These are phyloP conservation scores for Fopius arisanus DNA, from an alignment of 1,140 invertebrate species.

Conservation along the genomic window DNA sequence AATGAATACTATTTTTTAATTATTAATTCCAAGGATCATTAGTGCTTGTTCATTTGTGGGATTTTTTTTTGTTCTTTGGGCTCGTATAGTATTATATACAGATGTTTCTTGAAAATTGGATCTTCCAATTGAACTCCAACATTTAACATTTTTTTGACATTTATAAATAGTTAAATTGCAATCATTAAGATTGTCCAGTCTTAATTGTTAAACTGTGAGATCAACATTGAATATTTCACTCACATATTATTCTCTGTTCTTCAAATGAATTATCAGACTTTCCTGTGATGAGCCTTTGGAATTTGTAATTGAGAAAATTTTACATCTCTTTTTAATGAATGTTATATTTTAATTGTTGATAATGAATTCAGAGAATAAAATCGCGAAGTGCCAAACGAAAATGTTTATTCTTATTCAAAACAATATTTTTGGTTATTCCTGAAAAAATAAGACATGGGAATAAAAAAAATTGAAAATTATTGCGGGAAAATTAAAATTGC, in stretches of 20 bases:
- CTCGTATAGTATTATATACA: neutral
- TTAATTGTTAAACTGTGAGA: neutral
- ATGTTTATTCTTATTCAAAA: no score
- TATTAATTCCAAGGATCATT: neutral
- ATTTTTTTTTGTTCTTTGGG: neutral
- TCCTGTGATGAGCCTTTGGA: neutral
- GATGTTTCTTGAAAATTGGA: neutral
- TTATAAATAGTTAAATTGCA: neutral
- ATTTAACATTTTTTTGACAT: neutral
- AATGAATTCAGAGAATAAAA: neutral
- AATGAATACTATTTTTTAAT: neutral
- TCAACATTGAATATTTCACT: neutral
- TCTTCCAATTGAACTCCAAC: neutral
- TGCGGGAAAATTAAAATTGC: no score
- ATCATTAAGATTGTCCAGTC: neutral
- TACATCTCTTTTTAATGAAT: neutral
- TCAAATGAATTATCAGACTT: neutral
- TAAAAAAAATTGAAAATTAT: no score
- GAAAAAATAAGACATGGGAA: no score
- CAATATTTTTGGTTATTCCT: no score
- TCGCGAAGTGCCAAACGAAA: no score
- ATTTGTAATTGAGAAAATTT: neutral
- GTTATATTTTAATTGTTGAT: neutral
- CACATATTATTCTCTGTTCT: neutral
- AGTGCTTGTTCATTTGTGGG: neutral